Conservation (phyloP, 2,113 vertebrate species). For the Barbus barbus region DNA sequence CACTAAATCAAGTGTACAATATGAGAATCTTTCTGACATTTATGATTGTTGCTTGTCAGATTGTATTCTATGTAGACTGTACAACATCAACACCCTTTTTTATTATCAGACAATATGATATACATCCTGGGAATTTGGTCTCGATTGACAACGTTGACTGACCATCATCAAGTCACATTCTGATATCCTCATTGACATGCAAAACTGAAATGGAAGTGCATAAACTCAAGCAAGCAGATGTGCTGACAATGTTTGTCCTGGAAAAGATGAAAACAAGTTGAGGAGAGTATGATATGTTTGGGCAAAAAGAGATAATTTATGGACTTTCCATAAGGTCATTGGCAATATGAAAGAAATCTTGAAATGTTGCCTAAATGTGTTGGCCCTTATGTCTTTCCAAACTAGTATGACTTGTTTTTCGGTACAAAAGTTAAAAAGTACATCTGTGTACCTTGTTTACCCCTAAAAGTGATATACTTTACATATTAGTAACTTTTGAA, state of each 20-base stretch:
- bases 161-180: neutral
- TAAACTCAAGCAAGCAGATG: neutral
- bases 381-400: neutral
- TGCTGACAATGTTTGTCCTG: neutral
- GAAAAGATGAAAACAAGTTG: neutral
- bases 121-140: neutral
- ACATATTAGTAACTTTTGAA: no score
- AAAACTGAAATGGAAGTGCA: neutral
- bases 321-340: neutral
- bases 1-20: neutral
- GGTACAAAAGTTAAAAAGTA: no score
- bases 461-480: no score
- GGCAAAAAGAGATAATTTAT: neutral
- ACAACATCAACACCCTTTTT: neutral
- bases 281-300: neutral
- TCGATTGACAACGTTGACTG: neutral
- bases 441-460: no score
- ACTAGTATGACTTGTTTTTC: no score
- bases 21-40: neutral
- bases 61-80: neutral
- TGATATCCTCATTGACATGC: neutral
- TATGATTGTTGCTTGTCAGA: constrained; percentile 20
- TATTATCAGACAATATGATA: neutral
- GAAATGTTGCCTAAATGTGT: neutral
- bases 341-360: neutral